Percentiles rank a stretch among this genome's conserved stretches.
Conservation (phyloP, 2,888 invertebrate species). For the Paralinhomoeus sp. region DNA sequence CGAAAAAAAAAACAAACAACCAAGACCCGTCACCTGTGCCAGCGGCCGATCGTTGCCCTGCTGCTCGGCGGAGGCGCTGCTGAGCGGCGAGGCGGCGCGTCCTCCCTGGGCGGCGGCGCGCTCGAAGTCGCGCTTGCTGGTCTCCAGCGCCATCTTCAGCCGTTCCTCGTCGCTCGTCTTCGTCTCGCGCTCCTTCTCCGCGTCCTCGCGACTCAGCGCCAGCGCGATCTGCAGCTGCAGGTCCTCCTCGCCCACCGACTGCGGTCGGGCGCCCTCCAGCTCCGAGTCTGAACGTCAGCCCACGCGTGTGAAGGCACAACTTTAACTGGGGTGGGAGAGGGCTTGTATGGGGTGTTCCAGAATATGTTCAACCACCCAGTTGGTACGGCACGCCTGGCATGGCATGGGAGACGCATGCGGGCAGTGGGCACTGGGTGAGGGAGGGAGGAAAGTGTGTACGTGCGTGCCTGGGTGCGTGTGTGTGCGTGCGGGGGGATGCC, state of each 20-base stretch:
- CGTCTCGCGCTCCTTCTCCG: conserved; percentile 50
- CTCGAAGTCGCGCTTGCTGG: conserved; percentile 3
- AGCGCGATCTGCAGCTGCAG: conserved; percentile 86
- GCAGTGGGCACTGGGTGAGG: too few species aligned
- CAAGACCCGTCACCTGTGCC: not conserved
- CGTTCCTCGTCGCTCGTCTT: not conserved
- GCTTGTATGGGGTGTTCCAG: too few species aligned
- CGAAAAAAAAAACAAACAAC: not conserved
- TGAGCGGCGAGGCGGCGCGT: too few species aligned
- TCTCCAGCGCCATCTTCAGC: conserved; percentile 16
- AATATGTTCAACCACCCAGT: too few species aligned
- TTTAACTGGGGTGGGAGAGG: not conserved
- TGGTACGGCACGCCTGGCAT: too few species aligned
- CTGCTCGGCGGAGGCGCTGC: too few species aligned
- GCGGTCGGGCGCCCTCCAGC: conserved; percentile 74
- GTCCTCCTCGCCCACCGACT: conserved; percentile 91
- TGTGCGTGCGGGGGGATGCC: too few species aligned
- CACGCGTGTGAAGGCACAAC: not conserved
- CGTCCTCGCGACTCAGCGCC: conserved; percentile 95
- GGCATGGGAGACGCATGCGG: too few species aligned
- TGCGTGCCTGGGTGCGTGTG: too few species aligned
- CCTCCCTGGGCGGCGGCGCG: too few species aligned
- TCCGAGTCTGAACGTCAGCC: conserved; percentile 31
- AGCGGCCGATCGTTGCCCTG: too few species aligned
- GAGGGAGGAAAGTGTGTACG: too few species aligned